phyloP scores from a whole-genome alignment of 2,888 invertebrate species.

The Ceraclea dissimilis region DNA sequence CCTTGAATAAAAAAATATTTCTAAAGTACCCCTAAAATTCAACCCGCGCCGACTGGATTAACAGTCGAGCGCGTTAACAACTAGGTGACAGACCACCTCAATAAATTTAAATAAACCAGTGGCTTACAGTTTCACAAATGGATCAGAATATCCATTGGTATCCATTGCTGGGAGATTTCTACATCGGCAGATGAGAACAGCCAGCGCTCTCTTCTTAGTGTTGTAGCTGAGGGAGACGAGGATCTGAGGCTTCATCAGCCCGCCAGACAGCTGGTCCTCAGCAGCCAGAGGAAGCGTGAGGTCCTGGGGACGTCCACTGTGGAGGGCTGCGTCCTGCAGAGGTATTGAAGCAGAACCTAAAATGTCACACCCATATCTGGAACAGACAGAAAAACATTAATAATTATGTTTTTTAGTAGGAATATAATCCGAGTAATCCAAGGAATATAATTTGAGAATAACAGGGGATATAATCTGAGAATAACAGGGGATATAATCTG shows the following conservation, averaged over 20 bases:
- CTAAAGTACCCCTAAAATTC: too few relatives aligned
- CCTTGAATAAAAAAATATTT: too few relatives aligned
- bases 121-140: conserved; percentile 92
- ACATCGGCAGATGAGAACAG: conserved; percentile 77
- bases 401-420: too few relatives aligned
- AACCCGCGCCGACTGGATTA: too few relatives aligned
- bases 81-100: too few relatives aligned
- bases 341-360: conserved; percentile 46
- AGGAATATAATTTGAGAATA: too few relatives aligned
- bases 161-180: conserved; percentile 84
- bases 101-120: too few relatives aligned
- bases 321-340: conserved; percentile 37
- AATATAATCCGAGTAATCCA: too few relatives aligned
- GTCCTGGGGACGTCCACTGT: conserved; percentile 32
- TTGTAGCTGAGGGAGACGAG: conserved; percentile 78
- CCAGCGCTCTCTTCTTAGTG: conserved; percentile 68
- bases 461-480: too few relatives aligned
- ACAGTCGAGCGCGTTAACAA: too few relatives aligned
- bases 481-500: too few relatives aligned
- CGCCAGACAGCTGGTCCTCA: conserved; percentile 49
- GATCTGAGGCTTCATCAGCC: conserved; percentile 69
- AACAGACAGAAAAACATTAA: too few relatives aligned
- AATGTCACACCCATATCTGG: conserved; percentile 46
- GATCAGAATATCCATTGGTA: conserved; percentile 90
- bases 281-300: conserved; percentile 43